Base-by-base conservation (phyloP, 2,113 vertebrate species). In the Chloropsis hardwickii region DNA sequence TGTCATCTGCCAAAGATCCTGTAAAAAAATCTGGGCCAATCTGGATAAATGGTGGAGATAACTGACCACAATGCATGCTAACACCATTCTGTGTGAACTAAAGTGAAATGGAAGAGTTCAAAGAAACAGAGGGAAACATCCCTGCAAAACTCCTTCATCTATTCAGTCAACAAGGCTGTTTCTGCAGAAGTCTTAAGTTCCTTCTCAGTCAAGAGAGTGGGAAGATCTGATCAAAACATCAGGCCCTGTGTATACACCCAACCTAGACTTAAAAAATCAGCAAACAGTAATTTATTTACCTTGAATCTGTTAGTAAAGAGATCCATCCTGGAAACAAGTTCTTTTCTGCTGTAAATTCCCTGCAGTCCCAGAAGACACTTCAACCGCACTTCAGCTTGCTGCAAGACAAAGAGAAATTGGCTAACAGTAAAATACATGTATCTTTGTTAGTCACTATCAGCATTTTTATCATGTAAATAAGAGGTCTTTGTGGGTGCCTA, bases 221-320 rank as follows among this genome's bases (percentile, higher is more conserved):
- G 33, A 53, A 91, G 31, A 76, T 79, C 72, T 50, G 28, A 86
- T 62, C 23, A 81, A 93, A 93, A 77, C 7, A 77, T 22, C 48
- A 60, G 18, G 28, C 10, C 35, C 47, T 58, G 22, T 44, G 31
- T 33, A 57, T 17, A 50, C 5, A 66, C 22, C 56, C 60, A 77
- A 56, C 7, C 37, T 44, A 72, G 61, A 54, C 62, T 42, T 76
- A 6, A 39, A 83, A 66, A 90, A 80, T 0, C 3, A 92, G n/a
- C 45, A 71, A 79, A 79, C 24, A 64, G 39, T 65, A 64, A 81
- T 60, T 57, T 53, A 81, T 90, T 98, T 97, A 99, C 99, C 98
- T 99, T 99, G 97, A 99, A 99, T 92, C 98, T 98, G 85, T 94
- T 98, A 69, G 98, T 99, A 95, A 99, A 99, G 81, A 99, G 98